Evolutionary conservation across 1,140 invertebrate species (phyloP).

Genomic region (Argopecten irradians): DNA sequence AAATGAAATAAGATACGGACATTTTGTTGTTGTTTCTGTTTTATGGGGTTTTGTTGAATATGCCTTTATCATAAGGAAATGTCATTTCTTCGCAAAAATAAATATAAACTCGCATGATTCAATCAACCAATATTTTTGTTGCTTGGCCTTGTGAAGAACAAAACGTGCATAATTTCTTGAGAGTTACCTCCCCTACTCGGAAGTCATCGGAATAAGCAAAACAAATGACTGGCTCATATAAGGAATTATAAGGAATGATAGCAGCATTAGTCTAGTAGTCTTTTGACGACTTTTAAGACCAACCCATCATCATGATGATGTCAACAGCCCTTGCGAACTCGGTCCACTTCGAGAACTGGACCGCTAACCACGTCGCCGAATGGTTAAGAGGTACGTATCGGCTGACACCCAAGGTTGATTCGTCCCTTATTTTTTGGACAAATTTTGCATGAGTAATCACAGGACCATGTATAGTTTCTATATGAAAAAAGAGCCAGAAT

Average conservation of each 20-base stretch:
- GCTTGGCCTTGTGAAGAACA: background rate
- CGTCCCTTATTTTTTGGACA: background rate
- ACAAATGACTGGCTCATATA: background rate
- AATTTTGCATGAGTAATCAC: background rate
- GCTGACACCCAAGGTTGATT: background rate
- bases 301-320: background rate
- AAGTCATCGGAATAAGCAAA: background rate
- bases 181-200: constrained; percentile 13
- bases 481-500: too few species aligned
- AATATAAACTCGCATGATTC: too few species aligned
- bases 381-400: constrained; percentile 89
- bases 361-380: constrained; percentile 93
- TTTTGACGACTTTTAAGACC: background rate
- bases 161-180: background rate
- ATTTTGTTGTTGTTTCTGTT: too few species aligned
- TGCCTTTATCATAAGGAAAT: too few species aligned
- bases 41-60: too few species aligned
- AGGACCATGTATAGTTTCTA: too few species aligned
- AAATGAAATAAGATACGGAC: too few species aligned
- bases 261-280: background rate
- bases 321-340: constrained; percentile 46
- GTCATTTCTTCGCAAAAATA: too few species aligned
- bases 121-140: background rate
- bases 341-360: constrained; percentile 81
- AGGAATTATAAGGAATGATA: too few species aligned